Base-by-base conservation (phyloP, 2,797 vertebrate species). In the Cephalopachus bancanus region DNA sequence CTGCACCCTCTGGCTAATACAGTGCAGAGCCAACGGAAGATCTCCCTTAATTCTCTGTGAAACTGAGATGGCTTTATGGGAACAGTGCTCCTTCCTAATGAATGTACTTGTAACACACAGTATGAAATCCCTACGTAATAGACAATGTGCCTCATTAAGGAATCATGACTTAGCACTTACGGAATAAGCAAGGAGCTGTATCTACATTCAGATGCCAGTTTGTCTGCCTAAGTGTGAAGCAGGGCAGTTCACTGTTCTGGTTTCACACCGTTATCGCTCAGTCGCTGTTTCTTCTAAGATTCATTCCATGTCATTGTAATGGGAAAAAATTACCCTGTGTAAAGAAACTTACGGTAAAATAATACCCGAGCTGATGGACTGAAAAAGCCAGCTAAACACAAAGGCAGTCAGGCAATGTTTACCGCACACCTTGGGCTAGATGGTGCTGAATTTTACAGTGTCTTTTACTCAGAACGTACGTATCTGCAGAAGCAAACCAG, bases 51-150 rank as follows among this genome's bases (percentile, higher is more conserved):
- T 4, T 33, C 33, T 72, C 59, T 44, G 33, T 5, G 14, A 74
- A 69, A 69, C 0, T 49, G 30, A 87, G 30, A 0, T 37, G 49
- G 85, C 53, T 74, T 76, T 71, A 53, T 9, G 65, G 30, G 30
- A 96, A 93, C 22, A 49, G 24, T 22, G 26, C 4, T 80, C 24
- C 16, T 59, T 59, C 83, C 74, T 80, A 87, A 87, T 57, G 92
- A 80, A 76, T 76, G 55, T 71, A 71, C 72, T 85, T 85, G n/a
- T 59, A 83, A 71, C 69, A 80, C 74, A 83, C 37, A 74, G 85
- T 44, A 19, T 3, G 65, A 62, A 62, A 33, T 87, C 95, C 83
- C 67, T 64, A 76, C 59, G 75, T 33, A 51, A 79, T 17, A 86
- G 51, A 93, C 59, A 79, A 67, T 57, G 9, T 81, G 24, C 33